Percentiles rank a stretch among this genome's conserved stretches.
These are phyloP conservation scores for Cynocephalus volans DNA, from an alignment of 2,113 vertebrate species.

Conservation along the genomic window DNA sequence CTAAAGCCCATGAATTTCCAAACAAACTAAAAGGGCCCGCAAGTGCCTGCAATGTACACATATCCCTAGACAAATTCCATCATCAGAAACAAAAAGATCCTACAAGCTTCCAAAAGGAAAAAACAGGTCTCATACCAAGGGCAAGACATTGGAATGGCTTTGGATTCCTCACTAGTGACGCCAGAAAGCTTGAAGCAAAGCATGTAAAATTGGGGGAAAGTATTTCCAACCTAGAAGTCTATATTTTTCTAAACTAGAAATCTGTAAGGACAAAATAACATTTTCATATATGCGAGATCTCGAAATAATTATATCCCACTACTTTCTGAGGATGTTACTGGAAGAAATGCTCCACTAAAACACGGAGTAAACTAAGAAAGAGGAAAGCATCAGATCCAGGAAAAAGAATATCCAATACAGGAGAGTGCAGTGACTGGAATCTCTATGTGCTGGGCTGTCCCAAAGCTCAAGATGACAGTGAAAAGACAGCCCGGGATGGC, in stretches of 20 bases:
- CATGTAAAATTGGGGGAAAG: not conserved
- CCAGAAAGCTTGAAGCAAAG: not conserved
- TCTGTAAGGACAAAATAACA: not conserved
- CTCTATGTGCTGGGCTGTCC: not conserved
- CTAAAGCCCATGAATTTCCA: constrained; percentile 6
- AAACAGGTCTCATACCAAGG: not conserved
- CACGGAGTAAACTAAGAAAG: not conserved
- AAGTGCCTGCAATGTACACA: not conserved
- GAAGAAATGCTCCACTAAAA: not conserved
- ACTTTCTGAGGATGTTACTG: not conserved
- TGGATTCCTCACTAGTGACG: not conserved
- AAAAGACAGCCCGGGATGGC: not conserved
- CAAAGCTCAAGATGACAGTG: not conserved
- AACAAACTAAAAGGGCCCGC: not conserved
- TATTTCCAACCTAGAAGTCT: constrained; percentile 7
- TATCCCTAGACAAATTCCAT: not conserved
- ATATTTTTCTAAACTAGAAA: not conserved
- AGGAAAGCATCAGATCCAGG: not conserved
- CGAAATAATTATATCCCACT: not conserved
- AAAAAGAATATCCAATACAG: not conserved
- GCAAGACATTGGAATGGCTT: not conserved
- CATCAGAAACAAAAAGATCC: constrained; percentile 23
- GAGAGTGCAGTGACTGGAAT: not conserved
- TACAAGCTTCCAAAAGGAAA: not conserved
- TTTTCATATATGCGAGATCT: not conserved